Evolutionary conservation across 2,113 vertebrate genomes (phyloP).

Genomic region (Cephalopholis sonnerati): DNA sequence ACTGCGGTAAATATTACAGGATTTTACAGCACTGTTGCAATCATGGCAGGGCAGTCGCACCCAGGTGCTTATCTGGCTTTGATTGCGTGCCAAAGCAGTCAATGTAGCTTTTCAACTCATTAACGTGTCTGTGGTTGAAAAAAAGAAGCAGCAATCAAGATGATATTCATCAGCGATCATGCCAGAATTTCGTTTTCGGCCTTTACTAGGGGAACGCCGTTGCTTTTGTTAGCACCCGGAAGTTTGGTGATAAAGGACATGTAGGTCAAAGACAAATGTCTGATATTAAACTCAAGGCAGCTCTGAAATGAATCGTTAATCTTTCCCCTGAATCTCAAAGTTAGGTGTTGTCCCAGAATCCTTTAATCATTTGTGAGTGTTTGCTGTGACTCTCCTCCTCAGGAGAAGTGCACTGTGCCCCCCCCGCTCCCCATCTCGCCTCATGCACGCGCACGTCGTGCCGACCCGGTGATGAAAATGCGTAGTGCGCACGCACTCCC

Average conservation of each 20-base stretch:
- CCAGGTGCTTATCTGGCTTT: slow-evolving; percentile 87
- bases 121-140: background rate
- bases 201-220: background rate
- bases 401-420: slow-evolving; percentile 35
- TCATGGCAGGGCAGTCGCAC: slow-evolving; percentile 88
- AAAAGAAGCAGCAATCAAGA: background rate
- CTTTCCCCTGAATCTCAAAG: slow-evolving; percentile 27
- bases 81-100: slow-evolving; percentile 83
- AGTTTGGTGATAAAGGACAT: slow-evolving; percentile 24
- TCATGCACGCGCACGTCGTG: slow-evolving; percentile 60
- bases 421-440: slow-evolving; percentile 39
- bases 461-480: slow-evolving; percentile 67
- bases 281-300: background rate
- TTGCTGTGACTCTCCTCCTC: slow-evolving; percentile 56
- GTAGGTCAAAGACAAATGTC: slow-evolving; percentile 20
- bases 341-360: slow-evolving; percentile 49
- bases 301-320: slow-evolving; percentile 19
- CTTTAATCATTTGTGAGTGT: slow-evolving; percentile 56
- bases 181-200: slow-evolving; percentile 16
- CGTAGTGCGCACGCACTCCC: slow-evolving; percentile 79
- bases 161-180: background rate
- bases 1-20: slow-evolving; percentile 63
- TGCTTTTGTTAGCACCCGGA: background rate
- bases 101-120: slow-evolving; percentile 16
- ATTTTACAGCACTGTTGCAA: slow-evolving; percentile 81